Evolutionary conservation across 2,888 invertebrate genomes (phyloP), one percentile per base, ranked within the genome.

Genomic region (Cantharis rufa): DNA sequence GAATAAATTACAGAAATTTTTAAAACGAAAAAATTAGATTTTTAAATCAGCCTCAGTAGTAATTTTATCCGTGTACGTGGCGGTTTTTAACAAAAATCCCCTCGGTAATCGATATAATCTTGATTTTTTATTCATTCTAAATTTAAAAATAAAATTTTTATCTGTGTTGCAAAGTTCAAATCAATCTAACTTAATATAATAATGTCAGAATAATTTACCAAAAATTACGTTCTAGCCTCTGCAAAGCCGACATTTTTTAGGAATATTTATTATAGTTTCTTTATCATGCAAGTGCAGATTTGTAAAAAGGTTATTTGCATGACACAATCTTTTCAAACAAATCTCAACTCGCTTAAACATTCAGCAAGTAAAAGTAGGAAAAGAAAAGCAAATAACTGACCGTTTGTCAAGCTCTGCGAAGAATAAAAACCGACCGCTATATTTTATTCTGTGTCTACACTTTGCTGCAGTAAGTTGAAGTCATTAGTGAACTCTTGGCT

Each of bases 241-340:
- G 64, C 21, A 66, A 66, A 66, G 10, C 15, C 18, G 69, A 10
- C 24, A 15, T 68, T 71, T 68, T 68, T 32, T 24, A 27, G 28
- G 61, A 62, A 77, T 68, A 77, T 77, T 74, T 77, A 77, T 77
- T 70, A 74, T 74, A 69, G 48, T 72, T 18, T 48, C 71, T 77
- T 77, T 77, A 77, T 77, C 77, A 74, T 69, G 16, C 63, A 16
- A 68, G 74, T 71, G 74, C 77, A 74, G 77, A 77, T 74, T 70
- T 74, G 77, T 69, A 71, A 77, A 76, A 77, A 77, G 73, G 73
- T 74, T 71, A 77, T 77, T 77, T 77, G 70, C 73, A 74, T 71
- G 77, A 77, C 74, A 74, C 74, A 77, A 77, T 74, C 77, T 74
- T 74, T 77, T 77, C 68, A 74, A 74, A 77, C 74, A 77, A 77